Evolutionary conservation across 2,888 invertebrate species (phyloP), one percentile per base, ranked within the genome.

Genomic region (Hoplodrina ambigua): DNA sequence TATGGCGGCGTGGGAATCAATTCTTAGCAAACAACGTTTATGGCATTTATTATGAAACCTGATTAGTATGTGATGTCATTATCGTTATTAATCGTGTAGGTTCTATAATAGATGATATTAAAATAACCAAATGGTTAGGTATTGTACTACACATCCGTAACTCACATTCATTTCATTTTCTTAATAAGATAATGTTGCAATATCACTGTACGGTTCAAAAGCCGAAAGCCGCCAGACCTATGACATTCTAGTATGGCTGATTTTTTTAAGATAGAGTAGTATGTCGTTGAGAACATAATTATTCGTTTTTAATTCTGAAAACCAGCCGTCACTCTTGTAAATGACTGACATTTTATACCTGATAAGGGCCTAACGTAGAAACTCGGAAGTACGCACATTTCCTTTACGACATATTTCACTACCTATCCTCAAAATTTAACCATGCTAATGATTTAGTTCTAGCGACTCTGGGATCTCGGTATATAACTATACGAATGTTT

Each of bases 1-100:
- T 78, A 70, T 61, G 52, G 70, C 81, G 44, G 70, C 83, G 81
- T 83, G 83, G 79, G 83, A 83, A 83, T 61, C 54, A 59, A 60
- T 63, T 61, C 56, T 60, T 54, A 63, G 54, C 46, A 74, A 70
- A 81, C 62, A 53, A 46, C 55, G 50, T 61, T 69, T 69, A 57
- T 58, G 72, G 44, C 37, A 59, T 58, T 68, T 46, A 68, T 71
- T 73, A 81, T 61, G 69, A 72, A 81, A 80, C 66, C 69, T 75
- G 70, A 80, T 80, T 80, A 75, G 69, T 71, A 56, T 59, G 69
- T 65, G 53, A 75, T 72, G 71, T 65, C 75, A 65, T 55, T 65
- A 50, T 58, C 57, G 55, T 75, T 73, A 74, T 69, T 56, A 46
- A 60, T 19, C 37, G 61, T 58, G 72, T 69, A 67, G 61, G 70